These are phyloP conservation scores for Thunnus thynnus DNA, from an alignment of 2,113 vertebrate genomes.

Conservation along the genomic window DNA sequence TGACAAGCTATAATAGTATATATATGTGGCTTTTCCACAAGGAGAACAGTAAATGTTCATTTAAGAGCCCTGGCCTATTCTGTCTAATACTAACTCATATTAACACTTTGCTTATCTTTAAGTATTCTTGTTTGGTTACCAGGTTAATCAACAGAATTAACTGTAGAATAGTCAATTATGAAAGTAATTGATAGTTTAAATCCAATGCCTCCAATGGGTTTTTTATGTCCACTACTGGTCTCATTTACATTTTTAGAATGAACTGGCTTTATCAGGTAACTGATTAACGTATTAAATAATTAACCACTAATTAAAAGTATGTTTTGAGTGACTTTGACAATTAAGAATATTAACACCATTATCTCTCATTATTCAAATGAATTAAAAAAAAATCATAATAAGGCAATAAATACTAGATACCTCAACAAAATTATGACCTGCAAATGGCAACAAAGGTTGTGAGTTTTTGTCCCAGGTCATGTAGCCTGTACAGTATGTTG, in stretches of 20 bases:
- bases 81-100: not conserved
- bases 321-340: not conserved
- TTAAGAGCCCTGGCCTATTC: not conserved
- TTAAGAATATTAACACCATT: too few species aligned
- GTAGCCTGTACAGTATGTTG: too few species aligned
- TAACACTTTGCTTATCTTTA: not conserved
- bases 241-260: not conserved
- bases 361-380: too few species aligned
- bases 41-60: not conserved
- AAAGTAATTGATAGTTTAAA: not conserved
- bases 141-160: not conserved
- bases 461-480: too few species aligned
- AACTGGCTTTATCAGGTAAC: not conserved
- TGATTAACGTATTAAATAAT: not conserved
- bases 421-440: too few species aligned
- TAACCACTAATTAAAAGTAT: not conserved
- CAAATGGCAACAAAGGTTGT: too few species aligned
- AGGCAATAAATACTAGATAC: too few species aligned
- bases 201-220: not conserved
- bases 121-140: too few species aligned
- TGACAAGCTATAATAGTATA: not conserved
- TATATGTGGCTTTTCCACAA: not conserved
- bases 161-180: not conserved
- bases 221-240: not conserved
- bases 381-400: too few species aligned